These are phyloP conservation scores for Silurus meridionalis DNA, from an alignment of 2,113 vertebrate genomes.

Conservation along the genomic window DNA sequence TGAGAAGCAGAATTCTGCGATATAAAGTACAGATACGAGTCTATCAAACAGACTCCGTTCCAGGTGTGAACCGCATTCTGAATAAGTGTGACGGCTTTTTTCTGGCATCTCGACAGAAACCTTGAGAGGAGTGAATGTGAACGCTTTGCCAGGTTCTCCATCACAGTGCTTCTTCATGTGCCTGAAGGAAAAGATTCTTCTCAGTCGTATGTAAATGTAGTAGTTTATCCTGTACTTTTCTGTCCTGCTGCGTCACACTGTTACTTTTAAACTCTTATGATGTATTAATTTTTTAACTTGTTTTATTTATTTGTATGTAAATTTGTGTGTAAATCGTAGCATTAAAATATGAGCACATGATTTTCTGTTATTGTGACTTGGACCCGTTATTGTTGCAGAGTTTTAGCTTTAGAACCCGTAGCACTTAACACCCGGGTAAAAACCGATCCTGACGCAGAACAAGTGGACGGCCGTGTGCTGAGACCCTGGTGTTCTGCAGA, in stretches of 20 bases:
- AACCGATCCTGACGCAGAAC: conserved; percentile 83
- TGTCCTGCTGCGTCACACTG: neutral
- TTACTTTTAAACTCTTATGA: neutral
- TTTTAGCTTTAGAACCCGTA: neutral
- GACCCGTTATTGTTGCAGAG: neutral
- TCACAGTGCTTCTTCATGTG: conserved; percentile 66
- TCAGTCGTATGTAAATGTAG: conserved; percentile 7
- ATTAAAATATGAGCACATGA: neutral
- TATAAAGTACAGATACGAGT: conserved; percentile 59
- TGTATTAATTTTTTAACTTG: neutral
- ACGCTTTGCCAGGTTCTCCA: conserved; percentile 47
- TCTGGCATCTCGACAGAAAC: conserved; percentile 16
- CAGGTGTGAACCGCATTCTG: neutral
- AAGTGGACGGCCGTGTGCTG: conserved; percentile 82
- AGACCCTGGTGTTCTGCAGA: conserved; percentile 77
- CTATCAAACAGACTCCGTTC: conserved; percentile 16
- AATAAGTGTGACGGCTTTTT: neutral
- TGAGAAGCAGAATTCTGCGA: conserved; percentile 69
- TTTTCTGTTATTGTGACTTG: neutral
- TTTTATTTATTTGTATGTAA: neutral
- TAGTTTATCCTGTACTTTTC: conserved; percentile 16
- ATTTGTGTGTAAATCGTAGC: neutral
- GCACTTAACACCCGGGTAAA: conserved; percentile 85
- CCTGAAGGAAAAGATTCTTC: conserved; percentile 68
- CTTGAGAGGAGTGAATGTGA: neutral